Evolutionary conservation across 1,140 invertebrate species (phyloP).

Genomic region (Neodiprion lecontei): DNA sequence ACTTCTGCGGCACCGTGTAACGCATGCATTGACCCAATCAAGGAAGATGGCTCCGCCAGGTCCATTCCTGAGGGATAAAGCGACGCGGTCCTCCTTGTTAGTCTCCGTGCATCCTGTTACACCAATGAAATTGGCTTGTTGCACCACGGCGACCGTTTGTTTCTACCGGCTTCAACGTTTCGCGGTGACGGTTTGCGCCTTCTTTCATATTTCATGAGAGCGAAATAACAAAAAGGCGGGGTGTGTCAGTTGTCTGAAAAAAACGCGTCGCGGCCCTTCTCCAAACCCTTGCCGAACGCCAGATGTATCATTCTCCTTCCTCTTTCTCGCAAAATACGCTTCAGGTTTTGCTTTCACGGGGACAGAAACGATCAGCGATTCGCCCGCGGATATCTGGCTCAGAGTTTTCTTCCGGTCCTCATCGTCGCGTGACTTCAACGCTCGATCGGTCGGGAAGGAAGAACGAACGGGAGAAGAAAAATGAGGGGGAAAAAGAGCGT

Average conservation of each 20-base stretch:
- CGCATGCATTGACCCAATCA: conserved; percentile 9
- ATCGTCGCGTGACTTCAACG: neutral
- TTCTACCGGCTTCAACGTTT: too few relatives aligned
- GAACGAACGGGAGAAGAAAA: neutral
- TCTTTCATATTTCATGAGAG: too few relatives aligned
- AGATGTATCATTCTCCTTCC: too few relatives aligned
- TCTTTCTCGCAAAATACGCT: too few relatives aligned
- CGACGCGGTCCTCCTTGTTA: neutral
- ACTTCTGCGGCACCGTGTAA: neutral
- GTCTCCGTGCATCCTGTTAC: neutral
- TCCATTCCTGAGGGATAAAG: neutral
- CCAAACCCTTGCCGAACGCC: too few relatives aligned
- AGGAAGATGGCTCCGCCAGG: neutral
- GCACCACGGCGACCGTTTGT: too few relatives aligned
- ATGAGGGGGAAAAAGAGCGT: neutral
- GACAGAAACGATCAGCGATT: too few relatives aligned
- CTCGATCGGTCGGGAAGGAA: neutral
- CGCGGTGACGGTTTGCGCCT: too few relatives aligned
- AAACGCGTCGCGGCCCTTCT: too few relatives aligned
- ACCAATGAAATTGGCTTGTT: neutral
- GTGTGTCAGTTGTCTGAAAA: too few relatives aligned
- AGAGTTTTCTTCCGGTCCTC: neutral
- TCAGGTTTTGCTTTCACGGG: too few relatives aligned
- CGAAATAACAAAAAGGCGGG: too few relatives aligned
- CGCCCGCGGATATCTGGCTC: neutral